Evolutionary conservation across 2,797 vertebrate genomes (phyloP).

Genomic region (Sebastiscus tertius): DNA sequence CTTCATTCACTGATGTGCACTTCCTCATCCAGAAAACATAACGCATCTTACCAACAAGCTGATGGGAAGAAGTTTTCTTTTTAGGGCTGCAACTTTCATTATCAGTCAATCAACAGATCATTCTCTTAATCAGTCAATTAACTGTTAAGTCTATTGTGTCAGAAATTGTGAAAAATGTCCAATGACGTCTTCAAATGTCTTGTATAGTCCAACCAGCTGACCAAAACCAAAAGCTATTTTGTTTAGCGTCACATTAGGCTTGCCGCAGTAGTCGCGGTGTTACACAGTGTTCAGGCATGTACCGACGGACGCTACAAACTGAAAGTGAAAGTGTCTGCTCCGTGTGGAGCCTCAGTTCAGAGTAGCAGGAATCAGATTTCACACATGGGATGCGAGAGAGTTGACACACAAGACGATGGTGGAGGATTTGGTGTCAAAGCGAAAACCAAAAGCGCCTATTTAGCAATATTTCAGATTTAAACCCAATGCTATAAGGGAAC

Average conservation of each 20-base stretch:
- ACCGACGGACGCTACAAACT: no score
- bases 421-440: no score
- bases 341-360: no score
- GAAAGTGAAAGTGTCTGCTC: no score
- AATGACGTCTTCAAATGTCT: not conserved
- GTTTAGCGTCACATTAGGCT: not conserved
- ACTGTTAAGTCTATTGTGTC: not conserved
- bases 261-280: fast-evolving
- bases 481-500: no score
- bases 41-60: no score
- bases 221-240: not conserved
- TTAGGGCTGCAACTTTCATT: not conserved
- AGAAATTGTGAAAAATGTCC: not conserved
- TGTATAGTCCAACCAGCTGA: not conserved
- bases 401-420: no score
- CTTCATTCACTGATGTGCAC: not conserved
- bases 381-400: fast-evolving
- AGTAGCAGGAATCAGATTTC: no score
- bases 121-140: not conserved
- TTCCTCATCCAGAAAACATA: not conserved
- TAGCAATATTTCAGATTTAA: no score
- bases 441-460: no score
- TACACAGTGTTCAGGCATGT: no score
- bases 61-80: not conserved
- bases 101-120: not conserved